Evolutionary conservation across 2,888 invertebrate genomes (phyloP), one percentile per base, ranked within the genome.

Genomic region (Lasioglossum calceatum): DNA sequence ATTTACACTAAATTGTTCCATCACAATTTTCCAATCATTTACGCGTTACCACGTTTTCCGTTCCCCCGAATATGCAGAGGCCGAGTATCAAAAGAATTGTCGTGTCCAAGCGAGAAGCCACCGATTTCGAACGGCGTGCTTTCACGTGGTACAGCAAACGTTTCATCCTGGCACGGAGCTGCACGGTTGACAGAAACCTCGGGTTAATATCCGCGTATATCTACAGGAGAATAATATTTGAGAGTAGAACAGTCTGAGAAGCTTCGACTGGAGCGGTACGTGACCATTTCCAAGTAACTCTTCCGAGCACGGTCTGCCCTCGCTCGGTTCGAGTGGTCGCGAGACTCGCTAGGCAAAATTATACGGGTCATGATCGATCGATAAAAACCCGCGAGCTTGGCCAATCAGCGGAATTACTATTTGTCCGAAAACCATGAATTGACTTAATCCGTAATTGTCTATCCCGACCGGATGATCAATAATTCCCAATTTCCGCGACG

Each of bases 221-320:
- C 32, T 64, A 36, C 19, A 64, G 32, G 64, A 36, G 64, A 64
- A 64, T 64, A 70, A 72, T 42, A 42, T 72, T 42, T 42, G 72
- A 14, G 44, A 8, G 44, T n/a, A 23, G 70, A 36, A 70, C 70
- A 10, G 39, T 70, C 36, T 70, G 70, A 36, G 23, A 70, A 39
- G 70, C 70, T 12, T 36, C 12, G 39, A 19, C 23, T 23, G 70
- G 23, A 39, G 70, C 39, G 39, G 4, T 39, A 70, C 39, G 70
- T 39, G 39, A 23, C 39, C 39, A 70, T 39, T 23, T 39, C 23
- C 36, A n/a, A 39, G 39, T 70, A 39, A 39, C 39, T 39, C 39
- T 12, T n/a, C 8, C 3, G 19, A 8, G 16, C 61, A 61, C 14
- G 4, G 5, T 8, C 47, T 16, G 47, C n/a, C 54, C n/a, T n/a